Conservation (phyloP, 2,113 vertebrate genomes). For the Pachyramphus minor region DNA sequence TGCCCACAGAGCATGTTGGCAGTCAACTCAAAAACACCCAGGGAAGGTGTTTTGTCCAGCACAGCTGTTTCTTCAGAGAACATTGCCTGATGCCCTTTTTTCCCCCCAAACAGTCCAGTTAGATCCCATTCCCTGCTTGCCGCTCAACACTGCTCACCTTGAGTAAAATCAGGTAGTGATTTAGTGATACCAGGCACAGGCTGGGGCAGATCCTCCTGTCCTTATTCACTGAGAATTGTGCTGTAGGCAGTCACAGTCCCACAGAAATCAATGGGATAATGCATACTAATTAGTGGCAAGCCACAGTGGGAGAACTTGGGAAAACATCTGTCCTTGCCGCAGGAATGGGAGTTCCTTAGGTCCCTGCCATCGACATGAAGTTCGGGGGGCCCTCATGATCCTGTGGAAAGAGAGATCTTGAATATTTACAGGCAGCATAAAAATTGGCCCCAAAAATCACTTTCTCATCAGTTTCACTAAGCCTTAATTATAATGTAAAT, state of each 20-base stretch:
- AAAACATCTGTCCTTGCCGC: conserved; percentile 14
- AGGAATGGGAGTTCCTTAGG: neutral
- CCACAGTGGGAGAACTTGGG: neutral
- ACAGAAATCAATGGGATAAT: conserved; percentile 11
- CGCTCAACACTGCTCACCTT: neutral
- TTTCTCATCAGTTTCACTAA: conserved; percentile 59
- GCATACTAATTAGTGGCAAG: neutral
- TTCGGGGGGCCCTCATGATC: neutral
- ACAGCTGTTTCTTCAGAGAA: neutral
- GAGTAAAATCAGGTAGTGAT: neutral
- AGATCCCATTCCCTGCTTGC: neutral
- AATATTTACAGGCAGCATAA: conserved; percentile 37
- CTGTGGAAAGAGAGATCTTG: neutral
- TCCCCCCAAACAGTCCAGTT: neutral
- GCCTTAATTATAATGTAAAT: conserved; percentile 62
- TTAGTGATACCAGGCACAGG: neutral
- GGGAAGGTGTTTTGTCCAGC: neutral
- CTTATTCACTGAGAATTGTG: neutral
- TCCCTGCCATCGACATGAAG: neutral
- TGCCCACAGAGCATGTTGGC: rapidly evolving
- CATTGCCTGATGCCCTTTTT: neutral
- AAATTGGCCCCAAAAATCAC: conserved; percentile 31
- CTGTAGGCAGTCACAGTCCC: neutral
- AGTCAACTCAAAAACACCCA: neutral
- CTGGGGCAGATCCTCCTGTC: neutral